phyloP scores from a whole-genome alignment of 2,113 vertebrate species.

The Chloebia gouldiae region DNA sequence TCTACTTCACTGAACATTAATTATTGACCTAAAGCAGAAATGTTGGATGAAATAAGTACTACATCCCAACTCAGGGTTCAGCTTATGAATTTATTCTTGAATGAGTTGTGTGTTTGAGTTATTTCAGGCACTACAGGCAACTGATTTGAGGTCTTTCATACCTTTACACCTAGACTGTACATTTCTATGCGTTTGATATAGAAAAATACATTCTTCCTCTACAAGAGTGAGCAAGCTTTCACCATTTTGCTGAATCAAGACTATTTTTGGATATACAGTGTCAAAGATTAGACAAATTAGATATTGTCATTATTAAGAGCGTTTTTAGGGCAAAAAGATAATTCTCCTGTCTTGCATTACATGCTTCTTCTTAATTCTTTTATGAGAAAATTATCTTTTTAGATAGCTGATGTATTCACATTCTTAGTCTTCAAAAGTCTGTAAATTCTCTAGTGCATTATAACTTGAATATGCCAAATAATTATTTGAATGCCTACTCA shows the following conservation, averaged over 20 bases:
- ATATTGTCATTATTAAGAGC: background rate
- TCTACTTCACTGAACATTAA: background rate
- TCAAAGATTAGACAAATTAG: conserved; percentile 29
- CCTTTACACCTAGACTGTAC: background rate
- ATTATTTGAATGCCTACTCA: conserved; percentile 55
- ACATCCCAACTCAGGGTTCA: background rate
- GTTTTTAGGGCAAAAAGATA: conserved; percentile 46
- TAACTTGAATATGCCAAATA: conserved; percentile 72
- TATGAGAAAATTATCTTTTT: conserved; percentile 56
- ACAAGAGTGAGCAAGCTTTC: background rate
- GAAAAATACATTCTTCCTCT: background rate
- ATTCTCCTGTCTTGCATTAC: conserved; percentile 12
- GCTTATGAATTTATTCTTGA: background rate
- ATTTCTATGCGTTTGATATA: background rate
- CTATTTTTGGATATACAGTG: background rate
- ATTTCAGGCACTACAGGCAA: background rate
- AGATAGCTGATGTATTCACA: conserved; percentile 29
- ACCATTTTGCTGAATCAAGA: background rate
- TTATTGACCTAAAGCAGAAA: background rate
- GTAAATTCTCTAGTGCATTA: conserved; percentile 64
- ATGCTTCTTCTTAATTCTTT: conserved; percentile 45
- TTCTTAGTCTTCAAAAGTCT: conserved; percentile 63
- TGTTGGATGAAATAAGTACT: background rate
- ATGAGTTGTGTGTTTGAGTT: background rate
- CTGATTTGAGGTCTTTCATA: background rate